Evolutionary conservation across 2,113 vertebrate species (phyloP).

Genomic region (Passer montanus): DNA sequence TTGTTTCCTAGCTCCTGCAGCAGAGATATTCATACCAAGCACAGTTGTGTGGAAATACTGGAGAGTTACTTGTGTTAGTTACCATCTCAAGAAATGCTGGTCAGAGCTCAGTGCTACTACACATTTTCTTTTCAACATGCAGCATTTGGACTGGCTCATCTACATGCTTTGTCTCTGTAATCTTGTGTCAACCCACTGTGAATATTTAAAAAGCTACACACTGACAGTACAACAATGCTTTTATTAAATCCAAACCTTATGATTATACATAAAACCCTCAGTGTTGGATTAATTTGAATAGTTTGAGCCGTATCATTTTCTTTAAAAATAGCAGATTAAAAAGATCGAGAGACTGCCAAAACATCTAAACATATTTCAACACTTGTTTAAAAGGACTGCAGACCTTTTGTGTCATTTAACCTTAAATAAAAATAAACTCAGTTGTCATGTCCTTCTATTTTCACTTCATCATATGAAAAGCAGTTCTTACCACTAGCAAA

Average conservation of each 20-base stretch:
- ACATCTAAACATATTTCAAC: neutral
- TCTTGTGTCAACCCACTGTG: neutral
- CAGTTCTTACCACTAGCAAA: neutral
- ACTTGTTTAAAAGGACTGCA: neutral
- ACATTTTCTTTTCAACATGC: neutral
- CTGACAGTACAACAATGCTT: neutral
- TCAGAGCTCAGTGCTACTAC: neutral
- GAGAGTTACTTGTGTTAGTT: neutral
- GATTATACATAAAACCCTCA: neutral
- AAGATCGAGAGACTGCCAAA: neutral
- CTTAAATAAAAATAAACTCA: neutral
- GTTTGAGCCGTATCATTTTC: neutral
- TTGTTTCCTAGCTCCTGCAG: neutral
- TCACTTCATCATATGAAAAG: neutral
- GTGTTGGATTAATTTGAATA: neutral
- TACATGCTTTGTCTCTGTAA: neutral
- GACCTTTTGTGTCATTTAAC: neutral
- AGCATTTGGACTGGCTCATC: neutral
- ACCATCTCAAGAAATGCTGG: neutral
- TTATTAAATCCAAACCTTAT: neutral
- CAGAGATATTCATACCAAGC: neutral
- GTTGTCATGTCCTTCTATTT: neutral
- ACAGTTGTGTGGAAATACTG: fast-evolving
- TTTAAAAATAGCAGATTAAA: neutral
- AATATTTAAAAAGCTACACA: neutral